Conservation (phyloP, 2,888 invertebrate genomes). For the Tachina grossa region DNA sequence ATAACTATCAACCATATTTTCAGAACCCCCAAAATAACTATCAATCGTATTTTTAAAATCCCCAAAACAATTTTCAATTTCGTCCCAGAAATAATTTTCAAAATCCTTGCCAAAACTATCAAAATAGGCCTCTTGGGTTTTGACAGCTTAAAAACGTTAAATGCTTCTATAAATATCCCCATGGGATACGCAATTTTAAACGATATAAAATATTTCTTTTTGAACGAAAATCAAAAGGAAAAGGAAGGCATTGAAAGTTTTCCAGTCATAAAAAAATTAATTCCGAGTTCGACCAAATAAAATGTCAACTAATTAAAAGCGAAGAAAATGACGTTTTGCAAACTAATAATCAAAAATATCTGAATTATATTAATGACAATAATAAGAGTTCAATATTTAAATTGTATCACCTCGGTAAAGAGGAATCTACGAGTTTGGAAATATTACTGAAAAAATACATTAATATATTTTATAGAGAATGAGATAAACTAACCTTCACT, state of each 20-base stretch:
- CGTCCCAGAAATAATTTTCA: too few species aligned
- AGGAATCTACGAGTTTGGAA: neutral
- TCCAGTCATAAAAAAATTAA: neutral
- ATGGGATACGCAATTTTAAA: neutral
- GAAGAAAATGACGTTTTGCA: neutral
- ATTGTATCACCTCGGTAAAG: neutral
- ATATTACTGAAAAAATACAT: neutral
- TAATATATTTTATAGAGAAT: neutral
- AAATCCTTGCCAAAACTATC: too few species aligned
- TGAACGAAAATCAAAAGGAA: neutral
- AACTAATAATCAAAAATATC: neutral
- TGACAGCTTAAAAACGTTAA: neutral
- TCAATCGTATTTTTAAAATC: too few species aligned
- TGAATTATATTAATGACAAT: neutral
- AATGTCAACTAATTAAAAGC: neutral
- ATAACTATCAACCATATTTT: too few species aligned
- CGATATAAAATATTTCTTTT: slow-evolving; percentile 2
- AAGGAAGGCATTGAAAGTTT: neutral
- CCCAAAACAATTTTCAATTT: too few species aligned
- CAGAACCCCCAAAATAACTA: too few species aligned
- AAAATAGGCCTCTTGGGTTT: neutral
- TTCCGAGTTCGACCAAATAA: neutral
- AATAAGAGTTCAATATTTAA: neutral
- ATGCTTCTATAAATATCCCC: neutral
- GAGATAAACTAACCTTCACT: neutral